Percentiles rank a stretch among this genome's conserved stretches.
Evolutionary conservation across 2,113 vertebrate genomes (phyloP).

Genomic region (Lagopus muta): DNA sequence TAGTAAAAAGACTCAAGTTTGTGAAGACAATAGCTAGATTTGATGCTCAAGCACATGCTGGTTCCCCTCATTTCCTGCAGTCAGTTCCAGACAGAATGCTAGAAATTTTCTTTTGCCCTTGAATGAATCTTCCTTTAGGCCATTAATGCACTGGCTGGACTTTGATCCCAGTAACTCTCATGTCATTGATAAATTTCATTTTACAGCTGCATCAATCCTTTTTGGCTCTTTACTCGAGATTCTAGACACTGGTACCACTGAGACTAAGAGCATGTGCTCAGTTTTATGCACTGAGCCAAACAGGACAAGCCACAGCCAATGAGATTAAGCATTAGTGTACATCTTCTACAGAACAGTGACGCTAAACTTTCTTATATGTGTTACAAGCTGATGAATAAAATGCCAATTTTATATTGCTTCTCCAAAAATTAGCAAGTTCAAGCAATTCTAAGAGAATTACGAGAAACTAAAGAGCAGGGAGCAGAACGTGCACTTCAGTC

Average conservation of each 20-base stretch:
- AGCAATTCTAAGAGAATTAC: constrained; percentile 33
- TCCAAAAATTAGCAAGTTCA: constrained; percentile 9
- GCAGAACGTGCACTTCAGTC: background rate
- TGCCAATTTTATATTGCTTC: background rate
- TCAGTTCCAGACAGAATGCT: background rate
- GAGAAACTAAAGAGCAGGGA: constrained; percentile 19
- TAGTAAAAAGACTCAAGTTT: background rate
- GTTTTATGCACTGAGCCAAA: background rate
- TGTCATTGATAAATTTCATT: constrained; percentile 3
- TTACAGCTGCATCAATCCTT: background rate
- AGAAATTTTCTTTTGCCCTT: background rate
- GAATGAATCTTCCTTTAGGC: background rate
- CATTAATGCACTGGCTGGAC: background rate
- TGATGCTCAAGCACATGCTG: background rate
- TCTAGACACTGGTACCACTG: background rate
- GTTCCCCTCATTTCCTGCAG: background rate
- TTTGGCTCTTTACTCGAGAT: background rate
- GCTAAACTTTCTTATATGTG: background rate
- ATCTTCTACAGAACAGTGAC: background rate
- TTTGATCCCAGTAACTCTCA: background rate
- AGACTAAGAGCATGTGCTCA: background rate
- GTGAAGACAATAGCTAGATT: background rate
- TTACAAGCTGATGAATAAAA: background rate
- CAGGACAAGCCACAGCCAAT: background rate
- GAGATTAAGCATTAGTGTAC: background rate